These are phyloP conservation scores for Sclerodermus sp. DNA, from an alignment of 2,888 invertebrate species.

Conservation along the genomic window DNA sequence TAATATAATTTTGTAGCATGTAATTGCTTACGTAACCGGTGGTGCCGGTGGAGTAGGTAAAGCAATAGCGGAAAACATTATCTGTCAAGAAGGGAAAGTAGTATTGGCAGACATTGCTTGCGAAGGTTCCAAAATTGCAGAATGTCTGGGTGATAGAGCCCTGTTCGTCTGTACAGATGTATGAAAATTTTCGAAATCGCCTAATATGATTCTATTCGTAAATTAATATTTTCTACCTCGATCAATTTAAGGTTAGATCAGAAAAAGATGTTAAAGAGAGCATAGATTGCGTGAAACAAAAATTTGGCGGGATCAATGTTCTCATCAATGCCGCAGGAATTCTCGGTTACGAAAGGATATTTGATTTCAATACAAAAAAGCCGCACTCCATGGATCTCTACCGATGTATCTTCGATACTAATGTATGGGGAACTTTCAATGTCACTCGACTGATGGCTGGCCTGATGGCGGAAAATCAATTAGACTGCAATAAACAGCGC, in stretches of 20 bases:
- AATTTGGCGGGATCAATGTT: conserved; percentile 32
- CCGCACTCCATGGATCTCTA: conserved; percentile 28
- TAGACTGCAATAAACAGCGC: conserved; percentile 28
- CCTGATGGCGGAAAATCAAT: conserved; percentile 27
- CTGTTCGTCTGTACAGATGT: conserved; percentile 32
- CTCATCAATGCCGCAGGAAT: conserved; percentile 31
- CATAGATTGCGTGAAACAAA: conserved; percentile 23
- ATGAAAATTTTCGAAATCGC: conserved; percentile 11
- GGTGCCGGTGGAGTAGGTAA: conserved; percentile 39
- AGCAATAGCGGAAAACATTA: conserved; percentile 30
- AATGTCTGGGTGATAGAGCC: conserved; percentile 31
- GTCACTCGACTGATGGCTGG: conserved; percentile 25
- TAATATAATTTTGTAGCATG: conserved; percentile 15
- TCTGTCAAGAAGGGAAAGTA: conserved; percentile 31
- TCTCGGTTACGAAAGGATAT: conserved; percentile 11
- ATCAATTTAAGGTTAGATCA: conserved; percentile 22
- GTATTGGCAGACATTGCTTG: conserved; percentile 30
- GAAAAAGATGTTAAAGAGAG: conserved; percentile 31
- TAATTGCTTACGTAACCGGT: conserved; percentile 34
- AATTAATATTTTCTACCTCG: neutral
- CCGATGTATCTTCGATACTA: conserved; percentile 26
- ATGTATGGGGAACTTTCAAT: conserved; percentile 35
- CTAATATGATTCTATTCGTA: neutral
- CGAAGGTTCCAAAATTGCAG: conserved; percentile 27
- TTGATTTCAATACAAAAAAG: conserved; percentile 27